These are phyloP conservation scores for Macrotus californicus DNA, from an alignment of 2,113 vertebrate species.

Conservation along the genomic window DNA sequence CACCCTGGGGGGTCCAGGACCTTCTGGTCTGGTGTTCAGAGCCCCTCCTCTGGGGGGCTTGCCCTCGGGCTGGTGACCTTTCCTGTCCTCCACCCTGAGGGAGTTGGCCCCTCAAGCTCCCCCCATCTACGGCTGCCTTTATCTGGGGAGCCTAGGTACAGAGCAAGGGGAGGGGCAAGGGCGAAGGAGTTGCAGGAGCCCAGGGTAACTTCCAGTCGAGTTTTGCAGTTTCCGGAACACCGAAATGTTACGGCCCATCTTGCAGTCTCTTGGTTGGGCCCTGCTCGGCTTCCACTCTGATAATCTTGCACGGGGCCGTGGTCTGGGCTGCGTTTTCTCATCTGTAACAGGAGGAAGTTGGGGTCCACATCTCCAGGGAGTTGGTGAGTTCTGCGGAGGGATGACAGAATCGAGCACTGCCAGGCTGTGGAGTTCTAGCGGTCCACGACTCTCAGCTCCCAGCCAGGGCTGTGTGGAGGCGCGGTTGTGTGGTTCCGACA, in stretches of 20 bases:
- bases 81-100: neutral
- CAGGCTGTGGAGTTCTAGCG: neutral
- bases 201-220: neutral
- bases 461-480: neutral
- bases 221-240: neutral
- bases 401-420: neutral
- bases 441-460: neutral
- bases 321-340: constrained; percentile 4
- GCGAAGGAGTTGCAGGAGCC: neutral
- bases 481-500: constrained; percentile 27
- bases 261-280: neutral
- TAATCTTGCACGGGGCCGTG: neutral
- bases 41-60: neutral
- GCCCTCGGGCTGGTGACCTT: neutral
- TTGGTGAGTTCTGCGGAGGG: neutral
- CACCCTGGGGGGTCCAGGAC: neutral
- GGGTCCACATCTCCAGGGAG: neutral
- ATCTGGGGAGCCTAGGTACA: neutral
- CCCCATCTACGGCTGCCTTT: neutral
- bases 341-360: constrained; percentile 2
- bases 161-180: neutral
- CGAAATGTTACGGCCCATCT: neutral
- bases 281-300: neutral
- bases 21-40: neutral
- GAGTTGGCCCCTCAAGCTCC: neutral